Conservation (phyloP, 1,140 invertebrate species). For the Nebria ingens region DNA sequence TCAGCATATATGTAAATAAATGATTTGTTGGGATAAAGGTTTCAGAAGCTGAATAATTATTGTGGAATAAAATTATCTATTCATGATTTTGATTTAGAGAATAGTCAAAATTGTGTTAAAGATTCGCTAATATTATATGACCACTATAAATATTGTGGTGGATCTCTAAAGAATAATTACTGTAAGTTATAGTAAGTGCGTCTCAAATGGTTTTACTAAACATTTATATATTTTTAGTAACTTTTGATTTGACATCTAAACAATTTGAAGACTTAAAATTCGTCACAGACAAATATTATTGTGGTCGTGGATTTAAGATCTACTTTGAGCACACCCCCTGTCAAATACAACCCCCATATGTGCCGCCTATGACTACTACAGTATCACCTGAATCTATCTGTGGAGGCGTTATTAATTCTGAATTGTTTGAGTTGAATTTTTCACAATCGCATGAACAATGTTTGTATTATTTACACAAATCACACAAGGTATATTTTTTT, state of each 20-base stretch:
- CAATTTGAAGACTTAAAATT: conserved; percentile 16
- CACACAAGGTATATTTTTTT: not conserved
- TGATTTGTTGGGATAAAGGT: conserved; percentile 22
- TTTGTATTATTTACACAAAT: not conserved
- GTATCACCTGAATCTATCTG: conserved; percentile 10
- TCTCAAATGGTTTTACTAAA: not conserved
- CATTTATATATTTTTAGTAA: conserved; percentile 13
- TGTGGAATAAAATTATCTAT: conserved; percentile 28
- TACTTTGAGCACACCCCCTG: conserved; percentile 17
- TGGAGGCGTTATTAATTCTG: conserved; percentile 13
- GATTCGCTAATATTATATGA: conserved; percentile 30
- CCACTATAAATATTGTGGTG: conserved; percentile 29
- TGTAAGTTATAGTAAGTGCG: conserved; percentile 23
- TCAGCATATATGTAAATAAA: conserved; percentile 26
- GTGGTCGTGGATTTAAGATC: conserved; percentile 15
- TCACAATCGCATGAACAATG: not conserved
- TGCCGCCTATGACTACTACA: not conserved
- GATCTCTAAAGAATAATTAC: conserved; percentile 23
- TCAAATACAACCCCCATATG: not conserved
- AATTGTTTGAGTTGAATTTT: not conserved
- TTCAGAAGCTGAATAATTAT: conserved; percentile 22
- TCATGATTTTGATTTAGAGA: conserved; percentile 33
- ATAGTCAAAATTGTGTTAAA: conserved; percentile 27
- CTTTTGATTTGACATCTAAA: conserved; percentile 15
- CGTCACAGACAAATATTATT: conserved; percentile 13